Evolutionary conservation across 2,888 invertebrate species (phyloP).

Genomic region (Drosophila colorata): DNA sequence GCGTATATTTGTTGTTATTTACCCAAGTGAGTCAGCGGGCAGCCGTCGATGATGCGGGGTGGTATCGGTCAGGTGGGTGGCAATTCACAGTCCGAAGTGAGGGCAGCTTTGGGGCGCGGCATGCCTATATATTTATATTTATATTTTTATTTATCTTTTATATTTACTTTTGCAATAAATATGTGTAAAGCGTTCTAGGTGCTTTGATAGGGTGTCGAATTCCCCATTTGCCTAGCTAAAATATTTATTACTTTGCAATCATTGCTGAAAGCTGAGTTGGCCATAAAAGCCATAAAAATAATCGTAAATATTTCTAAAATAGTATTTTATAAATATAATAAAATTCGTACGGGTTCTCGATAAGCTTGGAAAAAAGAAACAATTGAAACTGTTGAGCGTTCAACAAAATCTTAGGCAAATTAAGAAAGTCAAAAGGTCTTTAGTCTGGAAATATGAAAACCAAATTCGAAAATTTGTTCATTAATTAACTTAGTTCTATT

Average conservation of each 20-base stretch:
- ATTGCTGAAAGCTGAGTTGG: background rate
- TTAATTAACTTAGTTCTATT: constrained; percentile 33
- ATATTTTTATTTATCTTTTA: constrained; percentile 10
- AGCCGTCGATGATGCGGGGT: constrained; percentile 25
- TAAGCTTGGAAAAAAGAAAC: background rate
- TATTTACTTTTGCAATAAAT: constrained; percentile 9
- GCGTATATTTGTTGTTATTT: constrained; percentile 43
- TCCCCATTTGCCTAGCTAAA: constrained; percentile 16
- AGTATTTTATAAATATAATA: background rate
- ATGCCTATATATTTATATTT: background rate
- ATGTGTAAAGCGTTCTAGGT: constrained; percentile 4
- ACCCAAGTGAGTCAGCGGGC: constrained; percentile 55
- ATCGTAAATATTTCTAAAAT: constrained; percentile 10
- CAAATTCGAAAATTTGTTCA: constrained; percentile 8
- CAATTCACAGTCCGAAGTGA: constrained; percentile 6
- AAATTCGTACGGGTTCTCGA: background rate
- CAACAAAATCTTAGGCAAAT: constrained; percentile 11
- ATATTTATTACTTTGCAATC: constrained; percentile 28
- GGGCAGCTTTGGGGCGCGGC: constrained; percentile 32
- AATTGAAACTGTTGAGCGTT: background rate
- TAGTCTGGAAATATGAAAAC: background rate
- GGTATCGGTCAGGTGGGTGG: constrained; percentile 7
- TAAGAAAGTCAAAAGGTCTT: constrained; percentile 22
- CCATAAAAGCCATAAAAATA: constrained; percentile 14
- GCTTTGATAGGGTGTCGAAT: constrained; percentile 28